phyloP scores from a whole-genome alignment of 2,888 invertebrate genomes.

The Ecliptopera silaceata region DNA sequence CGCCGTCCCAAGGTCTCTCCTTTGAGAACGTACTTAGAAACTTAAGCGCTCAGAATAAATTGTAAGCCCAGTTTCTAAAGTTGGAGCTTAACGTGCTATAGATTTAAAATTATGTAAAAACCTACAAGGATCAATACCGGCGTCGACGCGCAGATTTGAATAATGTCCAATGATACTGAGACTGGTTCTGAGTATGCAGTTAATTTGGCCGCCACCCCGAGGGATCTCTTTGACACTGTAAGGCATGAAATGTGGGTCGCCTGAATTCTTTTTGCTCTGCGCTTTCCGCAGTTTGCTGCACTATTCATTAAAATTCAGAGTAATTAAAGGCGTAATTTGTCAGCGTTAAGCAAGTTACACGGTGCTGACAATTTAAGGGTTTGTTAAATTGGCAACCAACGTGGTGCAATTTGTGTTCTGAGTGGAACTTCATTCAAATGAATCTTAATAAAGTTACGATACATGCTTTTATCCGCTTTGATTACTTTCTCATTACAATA shows the following conservation, averaged over 20 bases:
- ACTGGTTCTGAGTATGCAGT: constrained; percentile 26
- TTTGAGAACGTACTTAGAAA: constrained; percentile 6
- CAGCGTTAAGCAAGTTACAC: constrained; percentile 19
- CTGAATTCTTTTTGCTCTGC: constrained; percentile 23
- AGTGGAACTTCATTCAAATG: constrained; percentile 5
- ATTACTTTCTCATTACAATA: too few species aligned
- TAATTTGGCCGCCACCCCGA: constrained; percentile 28
- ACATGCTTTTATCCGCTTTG: too few species aligned
- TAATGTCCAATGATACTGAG: constrained; percentile 22
- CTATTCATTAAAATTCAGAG: constrained; percentile 31
- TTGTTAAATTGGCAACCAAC: constrained; percentile 32
- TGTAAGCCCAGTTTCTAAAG: background rate
- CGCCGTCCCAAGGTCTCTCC: background rate
- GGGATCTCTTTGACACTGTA: constrained; percentile 27
- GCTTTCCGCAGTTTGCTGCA: constrained; percentile 26
- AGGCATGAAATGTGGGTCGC: constrained; percentile 33
- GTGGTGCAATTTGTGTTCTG: constrained; percentile 9
- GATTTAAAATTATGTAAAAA: background rate
- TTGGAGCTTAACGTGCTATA: background rate
- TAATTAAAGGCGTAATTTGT: constrained; percentile 25
- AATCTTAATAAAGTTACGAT: background rate
- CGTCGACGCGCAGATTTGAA: constrained; percentile 17
- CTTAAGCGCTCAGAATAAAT: background rate
- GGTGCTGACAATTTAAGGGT: constrained; percentile 36
- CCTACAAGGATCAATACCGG: background rate